Evolutionary conservation across 2,888 invertebrate species (phyloP).

Genomic region (Actias luna): DNA sequence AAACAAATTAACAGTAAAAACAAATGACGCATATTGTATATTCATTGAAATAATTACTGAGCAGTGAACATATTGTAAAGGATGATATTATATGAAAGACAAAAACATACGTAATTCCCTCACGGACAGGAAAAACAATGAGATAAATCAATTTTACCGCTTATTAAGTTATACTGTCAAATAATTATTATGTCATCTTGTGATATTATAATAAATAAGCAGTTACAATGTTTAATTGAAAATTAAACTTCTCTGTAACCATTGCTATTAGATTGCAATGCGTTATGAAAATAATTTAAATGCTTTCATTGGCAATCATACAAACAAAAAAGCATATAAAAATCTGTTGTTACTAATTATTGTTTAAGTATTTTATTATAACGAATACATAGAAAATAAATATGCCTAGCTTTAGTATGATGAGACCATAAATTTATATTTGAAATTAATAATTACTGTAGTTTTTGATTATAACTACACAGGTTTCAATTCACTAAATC

Average conservation of each 20-base stretch:
- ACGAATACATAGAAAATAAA: background rate
- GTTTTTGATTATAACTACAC: background rate
- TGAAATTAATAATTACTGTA: background rate
- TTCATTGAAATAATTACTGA: slow-evolving; percentile 7
- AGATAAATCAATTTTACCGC: background rate
- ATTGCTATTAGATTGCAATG: background rate
- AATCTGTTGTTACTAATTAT: background rate
- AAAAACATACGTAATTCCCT: background rate
- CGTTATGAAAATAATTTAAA: background rate
- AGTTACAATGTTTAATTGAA: background rate
- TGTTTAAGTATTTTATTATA: background rate
- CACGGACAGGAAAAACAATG: background rate
- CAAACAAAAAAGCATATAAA: background rate
- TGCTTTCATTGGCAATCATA: background rate
- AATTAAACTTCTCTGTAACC: background rate
- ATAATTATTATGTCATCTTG: too few relatives aligned
- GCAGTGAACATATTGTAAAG: background rate
- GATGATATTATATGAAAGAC: background rate
- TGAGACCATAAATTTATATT: background rate
- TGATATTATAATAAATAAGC: too few relatives aligned
- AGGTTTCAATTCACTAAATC: too few relatives aligned
- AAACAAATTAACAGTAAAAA: slow-evolving; percentile 18
- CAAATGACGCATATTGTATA: slow-evolving; percentile 18
- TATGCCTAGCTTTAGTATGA: background rate
- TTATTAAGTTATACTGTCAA: background rate